Percentiles rank a stretch among this genome's conserved stretches.
Evolutionary conservation across 2,888 invertebrate genomes (phyloP).

Genomic region (Camponotus fellah): DNA sequence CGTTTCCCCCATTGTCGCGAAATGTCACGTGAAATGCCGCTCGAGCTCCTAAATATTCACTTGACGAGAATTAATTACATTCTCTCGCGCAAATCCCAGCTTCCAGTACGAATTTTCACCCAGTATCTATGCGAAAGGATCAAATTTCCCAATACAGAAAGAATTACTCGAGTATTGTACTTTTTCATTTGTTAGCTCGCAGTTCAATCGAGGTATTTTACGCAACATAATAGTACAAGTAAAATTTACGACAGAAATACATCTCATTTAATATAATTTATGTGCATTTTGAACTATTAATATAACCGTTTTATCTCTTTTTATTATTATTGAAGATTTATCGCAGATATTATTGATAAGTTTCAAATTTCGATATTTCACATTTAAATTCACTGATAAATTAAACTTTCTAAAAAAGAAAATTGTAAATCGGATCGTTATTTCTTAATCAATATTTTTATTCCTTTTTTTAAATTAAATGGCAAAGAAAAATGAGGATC

Average conservation of each 20-base stretch:
- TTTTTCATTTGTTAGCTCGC: not conserved
- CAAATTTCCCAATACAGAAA: not conserved
- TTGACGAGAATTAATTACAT: conserved; percentile 45
- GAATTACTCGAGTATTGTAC: conserved; percentile 29
- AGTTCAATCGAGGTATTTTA: not conserved
- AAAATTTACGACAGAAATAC: not conserved
- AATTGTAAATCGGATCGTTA: conserved; percentile 15
- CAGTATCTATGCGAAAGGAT: not conserved
- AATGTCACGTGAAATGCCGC: conserved; percentile 39
- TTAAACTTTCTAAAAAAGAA: not conserved
- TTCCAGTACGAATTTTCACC: conserved; percentile 11
- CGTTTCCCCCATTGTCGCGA: conserved; percentile 22
- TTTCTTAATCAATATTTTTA: not conserved
- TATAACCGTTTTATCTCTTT: not conserved
- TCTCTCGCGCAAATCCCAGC: not conserved
- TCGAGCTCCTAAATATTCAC: conserved; percentile 30
- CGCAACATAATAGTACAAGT: not conserved
- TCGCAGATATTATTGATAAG: not conserved
- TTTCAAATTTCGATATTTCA: not conserved
- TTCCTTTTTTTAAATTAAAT: not conserved
- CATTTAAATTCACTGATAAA: not conserved
- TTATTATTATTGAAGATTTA: not conserved
- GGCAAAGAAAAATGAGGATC: not conserved
- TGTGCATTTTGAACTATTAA: not conserved
- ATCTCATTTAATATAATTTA: not conserved